Evolutionary conservation across 2,797 vertebrate genomes (phyloP).

Genomic region (Phrynocephalus vlangalii): DNA sequence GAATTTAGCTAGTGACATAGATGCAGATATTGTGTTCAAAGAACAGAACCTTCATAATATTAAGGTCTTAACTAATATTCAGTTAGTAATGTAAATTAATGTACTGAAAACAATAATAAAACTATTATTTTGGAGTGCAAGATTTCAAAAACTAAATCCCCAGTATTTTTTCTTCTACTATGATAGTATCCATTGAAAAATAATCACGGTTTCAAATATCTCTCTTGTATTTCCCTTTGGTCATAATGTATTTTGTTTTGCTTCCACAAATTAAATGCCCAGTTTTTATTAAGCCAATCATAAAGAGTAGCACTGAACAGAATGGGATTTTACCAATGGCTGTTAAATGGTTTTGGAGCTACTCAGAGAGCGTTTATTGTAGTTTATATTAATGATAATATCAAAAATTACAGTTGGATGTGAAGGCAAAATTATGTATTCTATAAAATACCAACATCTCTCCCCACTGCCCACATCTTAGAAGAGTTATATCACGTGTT

Average conservation of each 20-base stretch:
- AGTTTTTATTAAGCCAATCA: background rate
- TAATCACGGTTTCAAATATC: background rate
- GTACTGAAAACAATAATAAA: background rate
- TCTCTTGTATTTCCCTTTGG: background rate
- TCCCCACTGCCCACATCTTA: no score
- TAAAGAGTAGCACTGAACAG: background rate
- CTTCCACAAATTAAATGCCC: background rate
- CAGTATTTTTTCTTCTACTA: background rate
- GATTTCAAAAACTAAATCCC: background rate
- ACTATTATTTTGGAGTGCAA: background rate
- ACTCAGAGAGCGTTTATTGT: background rate
- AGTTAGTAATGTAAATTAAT: background rate
- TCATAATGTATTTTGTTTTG: background rate
- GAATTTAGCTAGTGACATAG: no score
- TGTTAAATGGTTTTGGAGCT: background rate
- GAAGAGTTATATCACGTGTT: background rate
- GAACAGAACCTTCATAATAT: background rate
- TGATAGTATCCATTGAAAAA: background rate
- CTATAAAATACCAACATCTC: background rate
- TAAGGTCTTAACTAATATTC: background rate
- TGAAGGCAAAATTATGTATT: background rate
- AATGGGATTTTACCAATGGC: background rate
- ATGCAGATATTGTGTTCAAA: background rate
- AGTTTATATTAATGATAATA: background rate
- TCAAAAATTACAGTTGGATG: background rate